These are phyloP conservation scores for Clitarchus hookeri DNA, from an alignment of 2,888 invertebrate genomes.

Conservation along the genomic window DNA sequence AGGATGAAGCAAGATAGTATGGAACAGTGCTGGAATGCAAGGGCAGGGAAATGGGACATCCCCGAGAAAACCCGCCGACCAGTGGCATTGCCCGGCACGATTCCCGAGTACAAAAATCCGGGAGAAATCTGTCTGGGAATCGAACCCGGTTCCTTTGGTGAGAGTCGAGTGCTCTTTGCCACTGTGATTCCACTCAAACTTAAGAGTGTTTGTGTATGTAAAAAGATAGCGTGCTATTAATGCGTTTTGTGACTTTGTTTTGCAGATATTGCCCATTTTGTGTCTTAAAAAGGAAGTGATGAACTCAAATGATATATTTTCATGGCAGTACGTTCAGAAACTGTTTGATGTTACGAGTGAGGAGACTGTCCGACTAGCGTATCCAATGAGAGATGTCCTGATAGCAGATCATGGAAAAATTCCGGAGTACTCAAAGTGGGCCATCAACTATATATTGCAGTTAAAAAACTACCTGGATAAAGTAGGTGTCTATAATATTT, in stretches of 20 bases:
- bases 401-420: slow-evolving; percentile 34
- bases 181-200: too few relatives aligned
- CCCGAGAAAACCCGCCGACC: too few relatives aligned
- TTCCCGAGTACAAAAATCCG: too few relatives aligned
- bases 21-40: too few relatives aligned
- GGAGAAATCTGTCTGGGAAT: too few relatives aligned
- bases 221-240: too few relatives aligned
- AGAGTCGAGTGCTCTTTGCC: too few relatives aligned
- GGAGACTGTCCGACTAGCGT: slow-evolving; percentile 65
- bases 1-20: too few relatives aligned
- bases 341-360: slow-evolving; percentile 66
- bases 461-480: neutral
- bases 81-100: too few relatives aligned
- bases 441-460: neutral
- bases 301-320: slow-evolving; percentile 56
- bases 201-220: too few relatives aligned
- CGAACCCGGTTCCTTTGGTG: too few relatives aligned
- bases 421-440: neutral
- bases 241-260: slow-evolving; percentile 54
- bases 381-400: slow-evolving; percentile 61
- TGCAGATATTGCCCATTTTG: slow-evolving; percentile 66
- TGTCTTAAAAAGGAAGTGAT: slow-evolving; percentile 51
- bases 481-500: neutral
- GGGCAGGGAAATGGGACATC: too few relatives aligned
- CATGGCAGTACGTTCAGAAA: slow-evolving; percentile 65